A percentile compares a stretch with the other conserved stretches of the same genome.
phyloP scores from a whole-genome alignment of 1,140 invertebrate genomes.

The Neotoxoptera formosana region DNA sequence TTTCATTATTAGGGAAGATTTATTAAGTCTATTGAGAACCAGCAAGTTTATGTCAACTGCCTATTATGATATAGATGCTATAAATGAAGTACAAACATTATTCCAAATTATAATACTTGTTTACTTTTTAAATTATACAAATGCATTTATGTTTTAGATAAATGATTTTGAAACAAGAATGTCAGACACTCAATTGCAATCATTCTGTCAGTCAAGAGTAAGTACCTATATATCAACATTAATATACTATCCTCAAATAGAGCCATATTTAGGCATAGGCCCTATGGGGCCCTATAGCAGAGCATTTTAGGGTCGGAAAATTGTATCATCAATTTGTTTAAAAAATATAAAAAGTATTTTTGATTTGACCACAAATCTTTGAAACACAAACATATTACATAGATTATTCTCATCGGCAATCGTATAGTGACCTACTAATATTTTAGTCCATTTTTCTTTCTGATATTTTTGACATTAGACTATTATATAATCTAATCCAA shows the following conservation, averaged over 20 bases:
- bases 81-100: not conserved
- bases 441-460: too few relatives aligned
- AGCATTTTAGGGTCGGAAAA: too few relatives aligned
- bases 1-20: conserved; percentile 26
- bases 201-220: conserved; percentile 39
- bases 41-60: conserved; percentile 27
- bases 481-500: too few relatives aligned
- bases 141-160: conserved; percentile 5
- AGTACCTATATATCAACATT: not conserved
- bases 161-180: conserved; percentile 39
- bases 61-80: conserved; percentile 1
- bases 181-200: not conserved
- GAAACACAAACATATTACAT: too few relatives aligned
- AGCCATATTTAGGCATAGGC: too few relatives aligned
- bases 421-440: too few relatives aligned
- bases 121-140: not conserved
- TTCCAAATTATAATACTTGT: not conserved
- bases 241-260: not conserved
- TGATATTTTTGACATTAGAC: not conserved
- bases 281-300: too few relatives aligned
- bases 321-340: too few relatives aligned
- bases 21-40: conserved; percentile 7
- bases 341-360: too few relatives aligned
- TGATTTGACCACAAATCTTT: too few relatives aligned
- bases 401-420: too few relatives aligned